Evolutionary conservation across 2,113 vertebrate genomes (phyloP).

Genomic region (Microtus richardsoni): DNA sequence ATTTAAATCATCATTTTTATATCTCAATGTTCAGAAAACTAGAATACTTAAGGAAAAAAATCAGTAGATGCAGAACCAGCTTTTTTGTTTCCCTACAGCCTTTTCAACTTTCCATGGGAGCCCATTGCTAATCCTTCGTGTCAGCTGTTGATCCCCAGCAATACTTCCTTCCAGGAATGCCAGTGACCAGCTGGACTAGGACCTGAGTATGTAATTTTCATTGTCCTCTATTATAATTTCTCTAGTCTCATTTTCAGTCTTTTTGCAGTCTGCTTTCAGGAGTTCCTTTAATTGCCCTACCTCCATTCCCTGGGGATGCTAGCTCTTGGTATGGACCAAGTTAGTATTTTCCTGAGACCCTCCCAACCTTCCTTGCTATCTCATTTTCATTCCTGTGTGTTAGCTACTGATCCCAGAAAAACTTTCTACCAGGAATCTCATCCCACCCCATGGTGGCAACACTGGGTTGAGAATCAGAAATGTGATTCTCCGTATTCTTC

Average conservation of each 20-base stretch:
- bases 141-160: not conserved
- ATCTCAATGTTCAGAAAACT: not conserved
- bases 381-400: not conserved
- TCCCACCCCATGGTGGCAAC: not conserved
- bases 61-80: not conserved
- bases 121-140: not conserved
- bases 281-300: not conserved
- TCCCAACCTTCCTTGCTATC: not conserved
- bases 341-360: not conserved
- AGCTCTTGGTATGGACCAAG: not conserved
- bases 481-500: not conserved
- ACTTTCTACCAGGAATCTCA: not conserved
- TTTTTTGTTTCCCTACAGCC: not conserved
- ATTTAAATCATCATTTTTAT: not conserved
- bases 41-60: not conserved
- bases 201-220: not conserved
- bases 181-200: not conserved
- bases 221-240: not conserved
- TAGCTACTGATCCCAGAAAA: not conserved
- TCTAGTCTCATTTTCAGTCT: not conserved
- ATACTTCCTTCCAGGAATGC: not conserved
- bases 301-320: not conserved
- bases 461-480: not conserved
- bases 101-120: not conserved
- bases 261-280: not conserved